These are phyloP conservation scores for Deroplatys truncata DNA, from an alignment of 2,888 invertebrate genomes.

Conservation along the genomic window DNA sequence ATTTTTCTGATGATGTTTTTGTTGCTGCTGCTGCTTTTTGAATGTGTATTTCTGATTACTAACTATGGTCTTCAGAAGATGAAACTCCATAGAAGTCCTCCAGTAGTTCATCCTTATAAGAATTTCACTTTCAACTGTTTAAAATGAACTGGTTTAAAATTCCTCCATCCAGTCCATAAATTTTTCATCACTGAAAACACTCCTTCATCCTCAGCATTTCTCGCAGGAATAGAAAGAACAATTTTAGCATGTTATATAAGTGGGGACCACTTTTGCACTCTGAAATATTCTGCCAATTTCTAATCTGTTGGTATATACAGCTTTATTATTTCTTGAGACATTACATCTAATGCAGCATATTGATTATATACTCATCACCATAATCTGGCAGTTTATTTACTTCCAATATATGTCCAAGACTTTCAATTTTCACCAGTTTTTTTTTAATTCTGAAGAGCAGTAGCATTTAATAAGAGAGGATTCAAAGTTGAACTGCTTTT, in stretches of 20 bases:
- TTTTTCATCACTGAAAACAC: not conserved
- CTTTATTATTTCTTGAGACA: not conserved
- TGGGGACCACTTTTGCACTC: not conserved
- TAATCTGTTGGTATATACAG: too few species aligned
- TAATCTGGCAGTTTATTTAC: not conserved
- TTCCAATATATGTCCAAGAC: not conserved
- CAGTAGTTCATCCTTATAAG: not conserved
- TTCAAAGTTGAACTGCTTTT: not conserved
- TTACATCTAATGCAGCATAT: not conserved
- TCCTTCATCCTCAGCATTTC: not conserved
- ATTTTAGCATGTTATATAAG: not conserved
- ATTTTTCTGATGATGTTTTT: not conserved
- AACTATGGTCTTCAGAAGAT: not conserved
- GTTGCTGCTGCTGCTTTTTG: not conserved
- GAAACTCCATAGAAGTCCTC: not conserved
- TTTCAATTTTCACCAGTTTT: not conserved
- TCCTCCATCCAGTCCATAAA: not conserved
- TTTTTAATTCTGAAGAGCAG: too few species aligned
- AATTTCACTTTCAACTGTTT: not conserved
- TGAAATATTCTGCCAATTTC: not conserved
- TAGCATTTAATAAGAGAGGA: not conserved
- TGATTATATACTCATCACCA: not conserved
- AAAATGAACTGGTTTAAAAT: not conserved
- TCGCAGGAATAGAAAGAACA: not conserved
- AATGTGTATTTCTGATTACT: not conserved